phyloP scores from a whole-genome alignment of 2,113 vertebrate species.

The Eptesicus fuscus region DNA sequence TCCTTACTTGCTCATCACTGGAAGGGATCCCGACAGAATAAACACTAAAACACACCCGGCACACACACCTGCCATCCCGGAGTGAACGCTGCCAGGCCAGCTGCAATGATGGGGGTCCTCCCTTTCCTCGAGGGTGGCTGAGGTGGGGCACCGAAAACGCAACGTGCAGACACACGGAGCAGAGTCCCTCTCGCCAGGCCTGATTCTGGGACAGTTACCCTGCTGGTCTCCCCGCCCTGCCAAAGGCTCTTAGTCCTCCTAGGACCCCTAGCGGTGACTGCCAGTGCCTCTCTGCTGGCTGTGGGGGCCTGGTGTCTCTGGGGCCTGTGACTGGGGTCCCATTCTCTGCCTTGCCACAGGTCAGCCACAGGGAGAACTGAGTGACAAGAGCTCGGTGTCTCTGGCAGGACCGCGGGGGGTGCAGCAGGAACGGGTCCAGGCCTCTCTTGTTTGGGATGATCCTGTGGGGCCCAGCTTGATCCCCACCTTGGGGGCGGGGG shows the following conservation, averaged over 20 bases:
- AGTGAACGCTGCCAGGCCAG: not conserved
- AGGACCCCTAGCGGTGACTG: not conserved
- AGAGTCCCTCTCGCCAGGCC: not conserved
- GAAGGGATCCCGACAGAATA: not conserved
- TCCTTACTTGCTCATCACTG: not conserved
- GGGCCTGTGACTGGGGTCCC: not conserved
- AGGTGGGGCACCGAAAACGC: not conserved
- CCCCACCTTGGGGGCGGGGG: not conserved
- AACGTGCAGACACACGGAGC: not conserved
- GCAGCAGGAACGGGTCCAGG: not conserved
- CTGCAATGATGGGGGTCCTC: accelerated
- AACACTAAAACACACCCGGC: not conserved
- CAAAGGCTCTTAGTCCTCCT: not conserved
- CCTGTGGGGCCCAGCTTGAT: not conserved
- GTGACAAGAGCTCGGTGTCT: accelerated
- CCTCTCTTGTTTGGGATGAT: accelerated
- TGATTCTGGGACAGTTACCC: not conserved
- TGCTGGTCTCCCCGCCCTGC: not conserved
- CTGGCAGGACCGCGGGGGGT: not conserved
- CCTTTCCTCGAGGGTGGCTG: not conserved
- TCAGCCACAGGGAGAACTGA: not conserved
- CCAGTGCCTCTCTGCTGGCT: not conserved
- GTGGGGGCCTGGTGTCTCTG: not conserved
- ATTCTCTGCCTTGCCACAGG: not conserved
- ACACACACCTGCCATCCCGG: not conserved